phyloP scores from a whole-genome alignment of 2,888 invertebrate species.

The Muschampia plurimacula region DNA sequence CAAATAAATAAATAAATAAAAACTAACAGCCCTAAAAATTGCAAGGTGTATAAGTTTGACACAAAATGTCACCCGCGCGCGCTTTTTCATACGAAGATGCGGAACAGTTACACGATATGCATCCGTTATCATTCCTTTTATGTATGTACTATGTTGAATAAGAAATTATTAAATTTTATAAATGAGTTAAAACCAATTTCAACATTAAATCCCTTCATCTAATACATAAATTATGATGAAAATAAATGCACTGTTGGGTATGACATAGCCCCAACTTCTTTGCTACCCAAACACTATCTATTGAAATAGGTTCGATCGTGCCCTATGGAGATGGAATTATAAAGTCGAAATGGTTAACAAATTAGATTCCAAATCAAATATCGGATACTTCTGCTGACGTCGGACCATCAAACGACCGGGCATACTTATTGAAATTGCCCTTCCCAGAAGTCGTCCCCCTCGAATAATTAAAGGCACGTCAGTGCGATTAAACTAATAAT shows the following conservation, averaged over 20 bases:
- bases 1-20: too few species aligned
- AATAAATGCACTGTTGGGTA: neutral
- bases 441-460: constrained; percentile 21
- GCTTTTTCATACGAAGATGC: too few species aligned
- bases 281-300: neutral
- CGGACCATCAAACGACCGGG: constrained; percentile 25
- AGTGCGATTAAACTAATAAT: constrained; percentile 83
- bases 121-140: too few species aligned
- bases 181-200: too few species aligned
- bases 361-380: constrained; percentile 44
- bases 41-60: too few species aligned
- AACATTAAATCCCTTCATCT: too few species aligned
- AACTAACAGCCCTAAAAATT: too few species aligned
- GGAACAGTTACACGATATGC: too few species aligned
- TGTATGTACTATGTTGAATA: neutral
- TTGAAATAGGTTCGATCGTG: constrained; percentile 2
- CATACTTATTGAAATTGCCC: constrained; percentile 19
- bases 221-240: too few species aligned
- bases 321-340: constrained; percentile 7
- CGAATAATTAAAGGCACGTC: constrained; percentile 76
- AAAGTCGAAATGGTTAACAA: constrained; percentile 38
- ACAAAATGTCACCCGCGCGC: too few species aligned
- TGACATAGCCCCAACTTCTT: neutral
- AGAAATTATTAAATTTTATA: neutral
- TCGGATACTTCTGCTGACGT: constrained; percentile 37